phyloP scores from a whole-genome alignment of 1,140 invertebrate species.

The Drosophila triauraria region DNA sequence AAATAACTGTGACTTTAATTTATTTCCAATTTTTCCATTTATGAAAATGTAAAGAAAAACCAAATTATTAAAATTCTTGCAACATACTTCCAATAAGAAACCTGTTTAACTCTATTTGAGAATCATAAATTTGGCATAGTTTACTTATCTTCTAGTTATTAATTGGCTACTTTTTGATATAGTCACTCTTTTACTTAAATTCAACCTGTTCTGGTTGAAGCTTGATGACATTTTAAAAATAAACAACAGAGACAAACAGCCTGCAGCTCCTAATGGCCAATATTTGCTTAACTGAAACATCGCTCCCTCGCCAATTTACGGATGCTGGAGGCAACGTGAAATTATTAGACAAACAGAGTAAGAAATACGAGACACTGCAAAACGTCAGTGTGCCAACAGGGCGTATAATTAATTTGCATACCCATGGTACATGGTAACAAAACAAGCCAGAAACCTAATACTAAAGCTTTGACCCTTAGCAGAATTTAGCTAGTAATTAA shows the following conservation, averaged over 20 bases:
- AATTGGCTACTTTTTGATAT: neutral
- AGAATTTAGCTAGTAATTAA: too few relatives aligned
- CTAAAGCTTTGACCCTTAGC: too few relatives aligned
- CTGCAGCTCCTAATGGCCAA: conserved; percentile 31
- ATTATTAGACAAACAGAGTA: conserved; percentile 25
- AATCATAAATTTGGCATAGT: too few relatives aligned
- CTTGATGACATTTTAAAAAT: conserved; percentile 18
- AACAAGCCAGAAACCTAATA: conserved; percentile 14
- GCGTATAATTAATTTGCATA: conserved; percentile 51
- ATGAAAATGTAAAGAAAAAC: neutral
- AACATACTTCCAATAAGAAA: neutral
- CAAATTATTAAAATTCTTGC: neutral
- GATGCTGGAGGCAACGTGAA: conserved; percentile 28
- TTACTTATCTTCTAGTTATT: neutral
- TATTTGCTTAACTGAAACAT: conserved; percentile 29
- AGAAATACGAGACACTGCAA: conserved; percentile 9
- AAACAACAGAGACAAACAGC: conserved; percentile 17
- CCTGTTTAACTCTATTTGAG: too few relatives aligned
- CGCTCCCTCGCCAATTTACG: conserved; percentile 8
- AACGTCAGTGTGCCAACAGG: conserved; percentile 22
- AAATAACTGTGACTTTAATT: neutral
- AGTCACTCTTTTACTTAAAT: neutral
- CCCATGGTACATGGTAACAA: conserved; percentile 18
- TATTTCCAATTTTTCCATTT: neutral
- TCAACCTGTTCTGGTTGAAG: neutral